phyloP scores from a whole-genome alignment of 2,888 invertebrate species.

The Uropetala carovei region DNA sequence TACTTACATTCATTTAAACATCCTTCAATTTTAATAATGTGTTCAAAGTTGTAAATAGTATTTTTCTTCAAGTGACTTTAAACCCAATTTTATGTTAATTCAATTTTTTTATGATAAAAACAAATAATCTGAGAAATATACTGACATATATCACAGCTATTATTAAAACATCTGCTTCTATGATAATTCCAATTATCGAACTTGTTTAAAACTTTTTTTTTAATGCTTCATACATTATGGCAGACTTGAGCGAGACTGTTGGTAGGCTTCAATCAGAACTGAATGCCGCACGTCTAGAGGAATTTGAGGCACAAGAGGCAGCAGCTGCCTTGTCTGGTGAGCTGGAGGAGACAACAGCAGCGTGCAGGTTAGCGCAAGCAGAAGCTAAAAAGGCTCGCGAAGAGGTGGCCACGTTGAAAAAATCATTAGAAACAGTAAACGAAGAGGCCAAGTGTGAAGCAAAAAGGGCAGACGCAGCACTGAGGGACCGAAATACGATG shows the following conservation, averaged over 20 bases:
- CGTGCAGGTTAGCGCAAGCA: conserved; percentile 67
- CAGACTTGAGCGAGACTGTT: conserved; percentile 81
- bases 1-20: too few relatives aligned
- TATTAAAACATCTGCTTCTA: too few relatives aligned
- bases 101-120: not conserved
- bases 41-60: not conserved
- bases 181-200: too few relatives aligned
- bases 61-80: not conserved
- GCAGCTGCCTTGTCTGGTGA: conserved; percentile 77
- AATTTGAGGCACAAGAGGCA: conserved; percentile 84
- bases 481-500: conserved; percentile 81
- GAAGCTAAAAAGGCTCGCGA: conserved; percentile 81
- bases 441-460: conserved; percentile 77
- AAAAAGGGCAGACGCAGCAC: conserved; percentile 77
- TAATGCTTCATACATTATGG: not conserved
- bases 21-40: too few relatives aligned
- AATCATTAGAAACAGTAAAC: conserved; percentile 80
- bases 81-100: not conserved
- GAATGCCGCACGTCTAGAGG: conserved; percentile 80
- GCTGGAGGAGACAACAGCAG: conserved; percentile 77
- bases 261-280: conserved; percentile 83
- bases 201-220: not conserved
- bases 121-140: too few relatives aligned
- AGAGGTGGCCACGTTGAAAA: conserved; percentile 80
- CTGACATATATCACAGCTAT: too few relatives aligned